Conservation (phyloP, 1,140 invertebrate species). For the Platorchestia sp. region DNA sequence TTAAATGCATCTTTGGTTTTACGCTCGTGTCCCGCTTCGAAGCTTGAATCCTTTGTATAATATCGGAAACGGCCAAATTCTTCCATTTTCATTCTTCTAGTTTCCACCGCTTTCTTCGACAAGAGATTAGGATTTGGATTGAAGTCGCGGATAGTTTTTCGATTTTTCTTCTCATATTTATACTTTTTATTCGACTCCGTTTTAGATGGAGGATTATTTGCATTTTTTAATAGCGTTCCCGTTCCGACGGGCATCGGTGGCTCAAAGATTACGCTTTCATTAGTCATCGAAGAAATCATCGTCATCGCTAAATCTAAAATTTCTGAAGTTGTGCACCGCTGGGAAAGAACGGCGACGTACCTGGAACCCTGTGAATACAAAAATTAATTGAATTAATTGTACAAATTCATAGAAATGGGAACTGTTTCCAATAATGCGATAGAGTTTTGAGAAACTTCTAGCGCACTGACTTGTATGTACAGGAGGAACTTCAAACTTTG, state of each 20-base stretch:
- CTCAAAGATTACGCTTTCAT: background rate
- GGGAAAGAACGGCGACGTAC: constrained; percentile 50
- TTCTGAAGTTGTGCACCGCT: constrained; percentile 53
- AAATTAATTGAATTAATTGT: background rate
- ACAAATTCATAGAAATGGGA: background rate
- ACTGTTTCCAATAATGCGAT: background rate
- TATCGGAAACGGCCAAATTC: background rate
- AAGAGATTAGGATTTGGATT: constrained; percentile 33
- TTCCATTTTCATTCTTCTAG: constrained; percentile 22
- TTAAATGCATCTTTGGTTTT: background rate
- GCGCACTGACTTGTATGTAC: background rate
- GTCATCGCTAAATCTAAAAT: constrained; percentile 53
- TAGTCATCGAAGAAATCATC: constrained; percentile 53
- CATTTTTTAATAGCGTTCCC: background rate
- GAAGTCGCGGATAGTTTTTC: constrained; percentile 7
- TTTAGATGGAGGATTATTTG: background rate
- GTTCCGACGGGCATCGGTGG: background rate
- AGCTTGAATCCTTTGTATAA: background rate
- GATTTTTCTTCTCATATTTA: background rate
- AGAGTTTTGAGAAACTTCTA: background rate
- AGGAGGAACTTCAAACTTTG: background rate
- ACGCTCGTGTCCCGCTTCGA: background rate
- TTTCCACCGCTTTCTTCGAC: constrained; percentile 13
- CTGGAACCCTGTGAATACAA: constrained; percentile 45
- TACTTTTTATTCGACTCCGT: background rate